Conservation (phyloP, 2,113 vertebrate species). For the Sakesphorus luctuosus region DNA sequence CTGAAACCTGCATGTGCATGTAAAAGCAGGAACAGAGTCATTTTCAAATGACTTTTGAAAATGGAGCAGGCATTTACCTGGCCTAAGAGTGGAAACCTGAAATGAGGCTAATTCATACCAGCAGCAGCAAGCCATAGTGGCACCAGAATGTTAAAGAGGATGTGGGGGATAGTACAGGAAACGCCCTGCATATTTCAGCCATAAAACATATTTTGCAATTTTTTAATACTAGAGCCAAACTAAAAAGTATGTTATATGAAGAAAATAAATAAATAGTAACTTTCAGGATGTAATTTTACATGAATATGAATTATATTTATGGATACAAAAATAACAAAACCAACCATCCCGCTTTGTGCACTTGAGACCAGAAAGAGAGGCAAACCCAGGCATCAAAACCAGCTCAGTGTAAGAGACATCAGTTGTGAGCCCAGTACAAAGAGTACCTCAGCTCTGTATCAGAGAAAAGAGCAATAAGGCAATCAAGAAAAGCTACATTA, state of each 20-base stretch:
- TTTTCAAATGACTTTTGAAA: neutral
- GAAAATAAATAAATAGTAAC: neutral
- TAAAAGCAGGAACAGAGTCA: neutral
- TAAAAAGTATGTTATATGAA: neutral
- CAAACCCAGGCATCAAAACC: neutral
- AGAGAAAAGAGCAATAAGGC: neutral
- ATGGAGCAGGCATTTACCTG: neutral
- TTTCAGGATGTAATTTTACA: neutral
- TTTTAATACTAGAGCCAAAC: neutral
- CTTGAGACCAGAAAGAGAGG: neutral
- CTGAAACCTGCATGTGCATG: fast-evolving
- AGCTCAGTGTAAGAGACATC: neutral
- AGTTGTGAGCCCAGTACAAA: fast-evolving
- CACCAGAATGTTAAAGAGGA: neutral
- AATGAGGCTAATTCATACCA: neutral
- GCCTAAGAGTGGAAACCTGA: neutral
- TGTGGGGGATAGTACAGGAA: neutral
- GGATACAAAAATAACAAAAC: neutral
- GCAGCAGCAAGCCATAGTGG: neutral
- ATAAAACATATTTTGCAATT: neutral
- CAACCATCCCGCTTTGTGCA: neutral
- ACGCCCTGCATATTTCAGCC: neutral
- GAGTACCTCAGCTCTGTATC: neutral
- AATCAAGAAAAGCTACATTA: neutral
- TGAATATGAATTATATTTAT: neutral